Evolutionary conservation across 2,113 vertebrate species (phyloP), one percentile per base, ranked within the genome.

Genomic region (Sciurus niger): DNA sequence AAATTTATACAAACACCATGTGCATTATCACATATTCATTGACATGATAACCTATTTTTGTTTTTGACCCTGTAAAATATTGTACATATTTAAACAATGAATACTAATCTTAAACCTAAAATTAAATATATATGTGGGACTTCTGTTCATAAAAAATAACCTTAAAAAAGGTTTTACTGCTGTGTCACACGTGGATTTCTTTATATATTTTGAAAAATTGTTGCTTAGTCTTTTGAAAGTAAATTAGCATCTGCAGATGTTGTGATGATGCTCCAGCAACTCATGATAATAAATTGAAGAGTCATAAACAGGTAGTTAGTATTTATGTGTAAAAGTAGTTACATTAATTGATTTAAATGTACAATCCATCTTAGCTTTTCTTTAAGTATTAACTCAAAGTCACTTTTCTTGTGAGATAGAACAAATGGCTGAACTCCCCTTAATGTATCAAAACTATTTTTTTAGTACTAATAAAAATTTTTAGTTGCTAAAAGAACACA

Each of bases 141-240:
- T 68, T 70, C 8, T 84, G 24, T 77, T 85, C 95, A 90, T 89
- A 53, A 94, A 97, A 96, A 98, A 74, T 60, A 76, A 22, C 17
- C 82, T 40, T 2, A 74, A 74, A 58, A 93, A 89, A 22, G 86
- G 53, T 84, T 60, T 53, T 94, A 74, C n/a, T 91, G 30, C 18
- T 88, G 18, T 67, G 96, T 77, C 76, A 63, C 4, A 34, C 16
- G 63, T 58, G 24, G n/a, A 28, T 60, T 97, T 89, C 34, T 84
- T 97, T 95, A 86, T 60, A 97, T 34, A 40, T n/a, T 77, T 77
- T 14, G 9, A 20, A 91, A 34, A 48, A 48, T 11, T 17, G 53
- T n/a, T 85, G 6, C 22, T 93, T 89, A 84, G n/a, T 70, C 60
- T 78, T 84, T 90, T 58, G 53, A 96, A 97, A 77, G 34, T 34